Percentiles rank a stretch among this genome's conserved stretches.
Conservation (phyloP, 2,888 invertebrate genomes). For the Syritta pipiens region DNA sequence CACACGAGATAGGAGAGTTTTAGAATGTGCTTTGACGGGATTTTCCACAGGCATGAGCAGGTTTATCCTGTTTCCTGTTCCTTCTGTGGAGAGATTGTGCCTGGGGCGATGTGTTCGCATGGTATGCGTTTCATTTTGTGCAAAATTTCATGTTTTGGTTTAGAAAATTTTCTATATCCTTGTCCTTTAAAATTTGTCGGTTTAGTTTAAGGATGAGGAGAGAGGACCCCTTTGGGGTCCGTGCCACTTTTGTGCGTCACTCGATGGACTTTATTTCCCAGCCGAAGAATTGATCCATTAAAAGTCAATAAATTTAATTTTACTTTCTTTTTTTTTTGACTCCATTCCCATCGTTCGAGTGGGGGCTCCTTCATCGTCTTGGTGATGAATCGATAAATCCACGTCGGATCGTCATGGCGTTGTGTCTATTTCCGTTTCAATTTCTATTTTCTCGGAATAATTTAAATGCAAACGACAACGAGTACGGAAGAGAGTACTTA, state of each 20-base stretch:
- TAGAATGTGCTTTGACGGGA: slow-evolving; percentile 46
- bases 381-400: too few species aligned
- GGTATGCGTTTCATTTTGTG: slow-evolving; percentile 17
- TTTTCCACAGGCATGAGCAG: slow-evolving; percentile 38
- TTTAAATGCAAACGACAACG: too few species aligned
- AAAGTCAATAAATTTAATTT: slow-evolving; percentile 50
- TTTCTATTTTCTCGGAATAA: too few species aligned
- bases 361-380: too few species aligned
- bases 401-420: too few species aligned
- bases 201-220: background rate
- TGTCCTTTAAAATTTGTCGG: background rate
- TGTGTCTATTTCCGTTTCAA: too few species aligned
- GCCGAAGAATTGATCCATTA: slow-evolving; percentile 44
- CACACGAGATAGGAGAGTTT: slow-evolving; percentile 7
- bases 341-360: background rate
- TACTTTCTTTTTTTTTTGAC: background rate
- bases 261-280: background rate
- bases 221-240: too few species aligned
- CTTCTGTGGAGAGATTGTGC: background rate
- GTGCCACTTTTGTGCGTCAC: too few species aligned
- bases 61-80: background rate
- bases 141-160: slow-evolving; percentile 4
- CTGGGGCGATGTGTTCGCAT: background rate
- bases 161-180: slow-evolving; percentile 1
- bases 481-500: too few species aligned